Evolutionary conservation across 2,888 invertebrate species (phyloP).

Genomic region (Oxycera nigricornis): DNA sequence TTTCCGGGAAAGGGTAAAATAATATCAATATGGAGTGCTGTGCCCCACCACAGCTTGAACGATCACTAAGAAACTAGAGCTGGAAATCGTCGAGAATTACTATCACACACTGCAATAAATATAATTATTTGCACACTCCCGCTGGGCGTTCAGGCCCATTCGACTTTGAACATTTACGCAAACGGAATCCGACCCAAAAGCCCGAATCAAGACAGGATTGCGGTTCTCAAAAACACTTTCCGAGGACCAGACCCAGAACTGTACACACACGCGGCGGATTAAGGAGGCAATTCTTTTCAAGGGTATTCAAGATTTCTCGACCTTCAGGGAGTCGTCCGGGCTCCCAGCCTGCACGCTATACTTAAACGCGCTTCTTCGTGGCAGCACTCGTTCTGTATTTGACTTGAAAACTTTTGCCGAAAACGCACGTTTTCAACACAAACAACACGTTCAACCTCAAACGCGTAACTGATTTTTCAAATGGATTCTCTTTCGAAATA

Average conservation of each 20-base stretch:
- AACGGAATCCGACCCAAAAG: slow-evolving; percentile 6
- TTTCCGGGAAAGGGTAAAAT: neutral
- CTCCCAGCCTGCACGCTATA: neutral
- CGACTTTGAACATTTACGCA: neutral
- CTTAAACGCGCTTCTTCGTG: neutral
- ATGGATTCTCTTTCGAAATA: slow-evolving; percentile 19
- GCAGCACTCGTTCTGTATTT: neutral
- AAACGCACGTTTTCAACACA: slow-evolving; percentile 55
- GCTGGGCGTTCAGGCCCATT: too few species aligned
- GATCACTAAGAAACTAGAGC: neutral
- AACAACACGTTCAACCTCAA: slow-evolving; percentile 62
- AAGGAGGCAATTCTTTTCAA: neutral
- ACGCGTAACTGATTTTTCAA: slow-evolving; percentile 60
- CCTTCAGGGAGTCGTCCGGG: neutral
- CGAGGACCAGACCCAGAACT: neutral
- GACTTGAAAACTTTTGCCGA: neutral
- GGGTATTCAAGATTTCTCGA: neutral
- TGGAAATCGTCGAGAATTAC: neutral
- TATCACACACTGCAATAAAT: slow-evolving; percentile 13
- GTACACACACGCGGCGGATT: slow-evolving; percentile 28
- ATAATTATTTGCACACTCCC: neutral
- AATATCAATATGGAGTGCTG: neutral
- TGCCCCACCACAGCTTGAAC: slow-evolving; percentile 2
- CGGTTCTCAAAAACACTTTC: slow-evolving; percentile 17
- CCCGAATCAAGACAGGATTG: neutral